Evolutionary conservation across 2,888 invertebrate genomes (phyloP).

Genomic region (Steromphala cineraria): DNA sequence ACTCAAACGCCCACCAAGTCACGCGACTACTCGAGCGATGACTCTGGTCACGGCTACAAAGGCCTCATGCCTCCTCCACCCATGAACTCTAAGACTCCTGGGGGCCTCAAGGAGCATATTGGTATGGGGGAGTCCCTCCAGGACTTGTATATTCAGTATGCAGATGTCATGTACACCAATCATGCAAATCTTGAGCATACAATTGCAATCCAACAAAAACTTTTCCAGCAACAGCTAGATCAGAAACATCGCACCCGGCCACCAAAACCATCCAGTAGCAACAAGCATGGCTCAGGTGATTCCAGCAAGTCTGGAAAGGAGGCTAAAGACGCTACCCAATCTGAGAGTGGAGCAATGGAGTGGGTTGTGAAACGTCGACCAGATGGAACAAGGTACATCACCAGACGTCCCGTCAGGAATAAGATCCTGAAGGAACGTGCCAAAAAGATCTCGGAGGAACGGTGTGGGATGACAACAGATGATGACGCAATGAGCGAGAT

Average conservation of each 20-base stretch:
- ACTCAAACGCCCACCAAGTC: constrained; percentile 67
- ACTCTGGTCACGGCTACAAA: constrained; percentile 43
- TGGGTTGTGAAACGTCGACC: constrained; percentile 87
- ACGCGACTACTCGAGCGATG: constrained; percentile 64
- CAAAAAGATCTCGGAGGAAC: constrained; percentile 81
- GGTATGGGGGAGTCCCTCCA: constrained; percentile 66
- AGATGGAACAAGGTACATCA: constrained; percentile 86
- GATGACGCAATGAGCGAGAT: constrained; percentile 87
- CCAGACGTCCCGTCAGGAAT: constrained; percentile 83
- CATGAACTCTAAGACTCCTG: constrained; percentile 7
- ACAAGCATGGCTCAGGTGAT: constrained; percentile 20
- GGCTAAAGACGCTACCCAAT: constrained; percentile 41
- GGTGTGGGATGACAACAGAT: constrained; percentile 83
- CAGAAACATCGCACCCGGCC: constrained; percentile 48
- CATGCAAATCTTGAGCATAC: constrained; percentile 83
- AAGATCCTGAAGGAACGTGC: constrained; percentile 83
- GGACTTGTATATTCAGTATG: constrained; percentile 73
- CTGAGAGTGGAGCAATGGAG: constrained; percentile 73
- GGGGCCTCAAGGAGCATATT: constrained; percentile 27
- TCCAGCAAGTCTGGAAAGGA: constrained; percentile 33
- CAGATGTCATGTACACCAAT: constrained; percentile 84
- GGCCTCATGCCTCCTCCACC: constrained; percentile 28
- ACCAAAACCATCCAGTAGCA: constrained; percentile 20
- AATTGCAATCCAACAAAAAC: constrained; percentile 82
- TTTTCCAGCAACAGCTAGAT: constrained; percentile 73